phyloP scores from a whole-genome alignment of 2,113 vertebrate genomes.

The Salvelinus sp. region DNA sequence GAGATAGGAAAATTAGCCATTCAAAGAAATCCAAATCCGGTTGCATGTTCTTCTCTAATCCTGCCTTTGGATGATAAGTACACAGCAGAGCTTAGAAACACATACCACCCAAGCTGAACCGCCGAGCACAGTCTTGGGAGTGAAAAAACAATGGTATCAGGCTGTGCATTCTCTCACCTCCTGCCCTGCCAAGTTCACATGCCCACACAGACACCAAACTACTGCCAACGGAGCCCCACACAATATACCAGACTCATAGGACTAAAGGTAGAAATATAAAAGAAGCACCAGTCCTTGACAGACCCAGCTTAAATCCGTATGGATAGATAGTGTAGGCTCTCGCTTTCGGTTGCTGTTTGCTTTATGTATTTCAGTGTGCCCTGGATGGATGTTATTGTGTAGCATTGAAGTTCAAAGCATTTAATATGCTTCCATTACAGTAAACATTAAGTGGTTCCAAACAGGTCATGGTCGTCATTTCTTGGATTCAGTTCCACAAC shows the following conservation, averaged over 20 bases:
- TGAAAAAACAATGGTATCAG: slow-evolving; percentile 65
- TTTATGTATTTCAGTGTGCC: neutral
- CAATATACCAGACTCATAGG: slow-evolving; percentile 40
- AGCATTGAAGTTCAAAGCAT: neutral
- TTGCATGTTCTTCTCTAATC: slow-evolving; percentile 59
- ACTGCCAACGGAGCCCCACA: slow-evolving; percentile 43
- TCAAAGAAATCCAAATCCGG: slow-evolving; percentile 50
- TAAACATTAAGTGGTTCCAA: too few species aligned
- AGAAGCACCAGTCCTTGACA: neutral
- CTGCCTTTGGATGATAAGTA: slow-evolving; percentile 54
- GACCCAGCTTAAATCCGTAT: slow-evolving; percentile 13
- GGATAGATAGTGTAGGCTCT: neutral
- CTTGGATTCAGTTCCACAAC: too few species aligned
- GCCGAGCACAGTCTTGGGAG: slow-evolving; percentile 45
- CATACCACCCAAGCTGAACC: slow-evolving; percentile 55
- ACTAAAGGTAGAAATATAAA: slow-evolving; percentile 13
- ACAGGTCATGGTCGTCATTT: too few species aligned
- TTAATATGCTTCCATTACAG: too few species aligned
- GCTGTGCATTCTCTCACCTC: slow-evolving; percentile 59
- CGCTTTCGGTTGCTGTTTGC: neutral
- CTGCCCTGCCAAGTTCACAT: slow-evolving; percentile 60
- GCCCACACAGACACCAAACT: slow-evolving; percentile 48
- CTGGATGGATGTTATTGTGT: slow-evolving; percentile 22
- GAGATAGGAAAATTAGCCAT: slow-evolving; percentile 56
- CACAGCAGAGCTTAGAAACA: slow-evolving; percentile 53